A percentile compares a stretch with the other conserved stretches of the same genome.
Evolutionary conservation across 1,140 invertebrate species (phyloP).

Genomic region (Goniozus legneri): DNA sequence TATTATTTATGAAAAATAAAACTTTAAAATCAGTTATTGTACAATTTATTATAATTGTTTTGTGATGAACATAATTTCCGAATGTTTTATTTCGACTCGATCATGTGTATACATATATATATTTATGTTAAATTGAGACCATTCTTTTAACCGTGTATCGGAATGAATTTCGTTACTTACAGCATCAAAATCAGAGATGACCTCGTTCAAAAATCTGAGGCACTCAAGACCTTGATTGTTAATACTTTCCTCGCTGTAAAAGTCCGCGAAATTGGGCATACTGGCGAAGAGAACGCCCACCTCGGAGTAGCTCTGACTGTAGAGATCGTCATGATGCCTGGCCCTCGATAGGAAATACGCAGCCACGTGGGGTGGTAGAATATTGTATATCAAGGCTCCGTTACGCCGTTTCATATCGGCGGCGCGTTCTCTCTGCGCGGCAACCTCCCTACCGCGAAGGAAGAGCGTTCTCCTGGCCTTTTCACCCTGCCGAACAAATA

Average conservation of each 20-base stretch:
- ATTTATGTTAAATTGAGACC: no score
- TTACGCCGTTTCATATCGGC: slow-evolving; percentile 84
- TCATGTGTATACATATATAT: no score
- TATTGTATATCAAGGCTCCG: slow-evolving; percentile 84
- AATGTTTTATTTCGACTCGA: no score
- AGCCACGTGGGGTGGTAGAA: slow-evolving; percentile 85
- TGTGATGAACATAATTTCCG: no score
- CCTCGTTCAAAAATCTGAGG: slow-evolving; percentile 93
- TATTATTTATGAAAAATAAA: no score
- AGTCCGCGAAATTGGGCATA: slow-evolving; percentile 93
- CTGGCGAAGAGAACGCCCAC: slow-evolving; percentile 91
- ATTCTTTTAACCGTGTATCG: no score
- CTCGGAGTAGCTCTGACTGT: slow-evolving; percentile 89
- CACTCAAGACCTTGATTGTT: slow-evolving; percentile 96
- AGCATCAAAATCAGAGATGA: slow-evolving; percentile 96
- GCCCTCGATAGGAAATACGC: slow-evolving; percentile 83
- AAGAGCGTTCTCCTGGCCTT: slow-evolving; percentile 74
- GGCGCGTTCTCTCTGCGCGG: slow-evolving; percentile 79
- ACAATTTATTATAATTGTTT: neutral
- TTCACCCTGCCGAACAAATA: slow-evolving; percentile 61
- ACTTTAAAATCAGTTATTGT: no score
- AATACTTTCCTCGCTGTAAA: slow-evolving; percentile 92
- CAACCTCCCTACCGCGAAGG: slow-evolving; percentile 69
- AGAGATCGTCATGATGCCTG: slow-evolving; percentile 83
- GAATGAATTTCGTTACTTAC: slow-evolving; percentile 60